phyloP scores from a whole-genome alignment of 1,140 invertebrate species.

The Sarcophaga bullata region DNA sequence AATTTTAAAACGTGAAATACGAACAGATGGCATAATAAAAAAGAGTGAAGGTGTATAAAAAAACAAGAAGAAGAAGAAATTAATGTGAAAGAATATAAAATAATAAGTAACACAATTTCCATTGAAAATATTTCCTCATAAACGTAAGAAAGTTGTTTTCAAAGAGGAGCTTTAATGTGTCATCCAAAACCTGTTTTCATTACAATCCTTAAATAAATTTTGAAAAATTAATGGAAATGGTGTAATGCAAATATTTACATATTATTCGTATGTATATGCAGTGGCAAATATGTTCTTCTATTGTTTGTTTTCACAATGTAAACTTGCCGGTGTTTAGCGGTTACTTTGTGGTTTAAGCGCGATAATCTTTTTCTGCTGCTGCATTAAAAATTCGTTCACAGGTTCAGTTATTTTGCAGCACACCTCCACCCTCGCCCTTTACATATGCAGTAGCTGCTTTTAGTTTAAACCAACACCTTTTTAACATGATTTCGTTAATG shows the following conservation, averaged over 20 bases:
- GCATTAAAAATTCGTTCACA: not conserved
- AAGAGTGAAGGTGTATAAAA: not conserved
- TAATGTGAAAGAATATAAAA: no score
- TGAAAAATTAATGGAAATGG: no score
- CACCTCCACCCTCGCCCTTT: not conserved
- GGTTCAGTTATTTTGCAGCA: not conserved
- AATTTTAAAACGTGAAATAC: no score
- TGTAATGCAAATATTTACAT: no score
- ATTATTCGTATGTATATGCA: no score
- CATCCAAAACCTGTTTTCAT: no score
- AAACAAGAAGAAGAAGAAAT: not conserved
- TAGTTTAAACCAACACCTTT: not conserved
- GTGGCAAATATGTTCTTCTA: no score
- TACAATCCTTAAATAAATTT: no score
- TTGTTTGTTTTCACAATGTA: not conserved
- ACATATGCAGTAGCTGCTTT: not conserved
- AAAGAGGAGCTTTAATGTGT: no score
- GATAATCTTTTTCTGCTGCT: slow-evolving; percentile 17
- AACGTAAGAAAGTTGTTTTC: no score
- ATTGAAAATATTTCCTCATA: no score
- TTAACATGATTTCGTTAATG: not conserved
- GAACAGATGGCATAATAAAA: not conserved
- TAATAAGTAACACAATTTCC: no score
- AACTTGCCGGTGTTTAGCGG: slow-evolving; percentile 20
- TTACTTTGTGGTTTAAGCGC: slow-evolving; percentile 32